Base-by-base conservation (phyloP, 1,140 invertebrate genomes). In the Drosophila asahinai region DNA sequence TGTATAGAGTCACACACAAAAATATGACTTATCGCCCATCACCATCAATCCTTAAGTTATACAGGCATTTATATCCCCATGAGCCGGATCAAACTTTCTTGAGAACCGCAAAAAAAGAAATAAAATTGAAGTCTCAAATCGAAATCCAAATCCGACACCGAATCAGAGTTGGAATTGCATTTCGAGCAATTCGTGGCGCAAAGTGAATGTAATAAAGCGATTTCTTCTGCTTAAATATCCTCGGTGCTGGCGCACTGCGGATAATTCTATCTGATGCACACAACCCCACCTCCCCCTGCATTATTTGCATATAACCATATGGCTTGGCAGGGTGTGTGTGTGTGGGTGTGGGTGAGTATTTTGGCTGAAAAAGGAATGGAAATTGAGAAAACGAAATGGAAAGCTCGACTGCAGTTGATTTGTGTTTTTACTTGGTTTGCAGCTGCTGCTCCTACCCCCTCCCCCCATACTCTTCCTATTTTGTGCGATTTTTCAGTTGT, bases 341-440 rank as follows among this genome's bases (percentile, higher is more conserved):
- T 40, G 19, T 45, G 25, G 33, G 63, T 25, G 33, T 3, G 25
- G 14, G 43, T 22, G 63, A 33, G 64, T 70, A 57, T 61, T 73
- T 61, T 73, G 70, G 70, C 55, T 42, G 70, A 43, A 73, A 72
- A 73, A 73, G 70, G 70, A 79, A 78, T 71, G 76, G 59, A 79
- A 79, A 71, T 79, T 72, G 65, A 79, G 76, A 79, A 79, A 79
- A 79, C 66, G 77, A 79, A 79, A 79, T 79, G 75, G 77, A 79
- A 79, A 79, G 76, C 77, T 54, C 66, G 66, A 40, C 74, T 75
- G 77, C 76, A 79, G 77, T 79, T 79, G 77, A 79, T 79, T 79
- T 79, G 77, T 79, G 77, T 79, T 79, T 79, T 72, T 78, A 45
- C 75, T 78, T 62, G 64, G 58, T 33, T 78, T 78, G 64, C 66